Base-by-base conservation (phyloP, 2,113 vertebrate genomes). In the Rissa tridactyla region DNA sequence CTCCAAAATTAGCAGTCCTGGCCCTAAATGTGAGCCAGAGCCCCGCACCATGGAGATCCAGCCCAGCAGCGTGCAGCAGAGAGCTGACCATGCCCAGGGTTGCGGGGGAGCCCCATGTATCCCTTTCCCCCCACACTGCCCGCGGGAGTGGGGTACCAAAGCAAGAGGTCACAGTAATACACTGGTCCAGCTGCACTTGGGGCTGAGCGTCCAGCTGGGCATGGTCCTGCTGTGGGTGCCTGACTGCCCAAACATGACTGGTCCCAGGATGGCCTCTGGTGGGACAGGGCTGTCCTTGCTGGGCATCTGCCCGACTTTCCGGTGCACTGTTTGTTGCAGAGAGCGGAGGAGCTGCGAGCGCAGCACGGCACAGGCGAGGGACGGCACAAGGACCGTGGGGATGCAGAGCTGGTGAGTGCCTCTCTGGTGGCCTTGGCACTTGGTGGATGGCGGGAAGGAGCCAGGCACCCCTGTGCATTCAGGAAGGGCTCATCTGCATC, bases 401-500 rank as follows among this genome's bases (percentile, higher is more conserved):
- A 68, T 0, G 0, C 14, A 5, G 95, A 95, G 82, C 82, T 95
- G 96, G 96, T 97, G 95, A 97, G 96, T 87, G 69, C 38, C 13
- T 19, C 54, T 47, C 60, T 5, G 25, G 52, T 5, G 18, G 3
- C 5, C 44, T 36, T 1, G 7, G 46, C 44, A 25, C 15, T 10
- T 2, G 8, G 30, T 1, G 2, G 79, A 3, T 23, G 47, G 18
- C 0, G 1, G 23, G 44, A 27, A 42, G 64, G 62, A 44, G 20
- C 32, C 9, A 3, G 27, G n/a, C 1, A 0, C 13, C 32, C 34
- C 54, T 22, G 27, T 1, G 12, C 36, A 1, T 52, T 38, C 0
- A 1, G 40, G 65, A 32, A 19, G 49, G 79, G 66, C 36, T 57
- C 29, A 3, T 27, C 40, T 29, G 42, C 11, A 1, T 19, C 66